Evolutionary conservation across 1,140 invertebrate genomes (phyloP).

Genomic region (Teleogryllus occipitalis): DNA sequence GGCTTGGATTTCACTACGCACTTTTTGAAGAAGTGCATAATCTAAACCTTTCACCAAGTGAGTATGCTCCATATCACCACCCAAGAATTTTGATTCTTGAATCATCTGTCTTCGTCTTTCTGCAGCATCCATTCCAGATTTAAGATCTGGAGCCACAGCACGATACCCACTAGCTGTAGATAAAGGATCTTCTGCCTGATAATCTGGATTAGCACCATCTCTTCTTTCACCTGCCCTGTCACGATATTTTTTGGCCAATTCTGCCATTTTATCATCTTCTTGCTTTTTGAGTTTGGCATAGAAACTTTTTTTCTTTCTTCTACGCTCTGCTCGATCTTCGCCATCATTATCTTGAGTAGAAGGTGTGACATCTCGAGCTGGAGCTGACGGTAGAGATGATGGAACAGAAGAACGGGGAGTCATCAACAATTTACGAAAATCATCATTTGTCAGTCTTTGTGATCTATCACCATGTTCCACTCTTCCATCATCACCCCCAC

Average conservation of each 20-base stretch:
- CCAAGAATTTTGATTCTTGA: constrained; percentile 98
- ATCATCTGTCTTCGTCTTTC: constrained; percentile 91
- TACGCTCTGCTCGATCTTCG: constrained; percentile 57
- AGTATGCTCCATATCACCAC: constrained; percentile 99
- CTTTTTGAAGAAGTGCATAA: constrained; percentile 96
- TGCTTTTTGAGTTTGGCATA: constrained; percentile 93
- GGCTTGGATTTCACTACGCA: constrained; percentile 65
- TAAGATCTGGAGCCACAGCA: constrained; percentile 90
- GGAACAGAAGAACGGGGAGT: constrained; percentile 71
- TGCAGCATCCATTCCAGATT: constrained; percentile 90
- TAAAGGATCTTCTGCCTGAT: constrained; percentile 73
- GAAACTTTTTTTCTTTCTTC: constrained; percentile 80
- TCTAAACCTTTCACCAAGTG: constrained; percentile 99
- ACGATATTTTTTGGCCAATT: constrained; percentile 89
- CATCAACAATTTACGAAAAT: constrained; percentile 92
- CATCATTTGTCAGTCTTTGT: constrained; percentile 83
- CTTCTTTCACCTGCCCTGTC: constrained; percentile 89
- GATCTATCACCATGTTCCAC: constrained; percentile 37
- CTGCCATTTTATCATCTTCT: constrained; percentile 91
- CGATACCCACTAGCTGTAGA: constrained; percentile 83
- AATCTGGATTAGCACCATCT: constrained; percentile 76
- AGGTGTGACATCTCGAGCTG: constrained; percentile 14
- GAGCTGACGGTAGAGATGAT: constrained; percentile 30
- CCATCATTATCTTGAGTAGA: constrained; percentile 31
- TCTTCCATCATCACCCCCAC: constrained; percentile 1